Base-by-base conservation (phyloP, 2,888 invertebrate genomes). In the Caenorhabditis afra region DNA sequence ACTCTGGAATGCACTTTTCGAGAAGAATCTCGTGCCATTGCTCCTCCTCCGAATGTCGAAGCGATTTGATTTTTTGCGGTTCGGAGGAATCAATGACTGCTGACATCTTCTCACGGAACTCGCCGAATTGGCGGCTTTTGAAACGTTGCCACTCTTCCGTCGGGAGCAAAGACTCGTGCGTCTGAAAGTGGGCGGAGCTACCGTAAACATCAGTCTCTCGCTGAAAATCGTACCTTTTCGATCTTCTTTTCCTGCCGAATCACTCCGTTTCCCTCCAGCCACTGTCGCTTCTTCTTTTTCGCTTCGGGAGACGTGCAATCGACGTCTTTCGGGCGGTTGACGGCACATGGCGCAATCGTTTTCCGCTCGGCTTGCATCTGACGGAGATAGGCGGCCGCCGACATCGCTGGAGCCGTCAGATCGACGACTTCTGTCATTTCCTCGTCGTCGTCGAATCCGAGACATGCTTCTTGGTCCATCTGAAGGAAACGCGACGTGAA, bases 21-120 rank as follows among this genome's bases (percentile, higher is more conserved):
- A 84, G 49, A 1, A 82, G 49, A 22, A 82, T 64, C 44, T 78
- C 57, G 61, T 77, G 67, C 83, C 83, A 85, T 12, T 61, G 22
- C 7, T 79, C 82, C 12, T 81, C 79, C 0, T 74, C 66, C 8
- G 44, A 53, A 83, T 83, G 62, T 8, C 11, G 35, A 35, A 79
- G 64, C 23, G 37, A 47, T 12, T 65, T 57, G n/a, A 81, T 57
- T 5, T 45, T 61, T 50, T 65, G 61, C 45, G 67, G 71, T 16
- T 49, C 16, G 0, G 39, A 14, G 11, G 1, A 16, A 0, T 14
- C 50, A 22, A 75, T 39, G 47, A 20, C 49, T 14, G 37, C 18
- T 8, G 45, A 58, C 1, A 53, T 35, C 57, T 50, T 16, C 11
- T 44, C 49, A 14, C 82, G 71, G 35, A 49, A 65, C 16, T 50